Evolutionary conservation across 2,888 invertebrate genomes (phyloP), one percentile per base, ranked within the genome.

Genomic region (Eupelmus urozonus): DNA sequence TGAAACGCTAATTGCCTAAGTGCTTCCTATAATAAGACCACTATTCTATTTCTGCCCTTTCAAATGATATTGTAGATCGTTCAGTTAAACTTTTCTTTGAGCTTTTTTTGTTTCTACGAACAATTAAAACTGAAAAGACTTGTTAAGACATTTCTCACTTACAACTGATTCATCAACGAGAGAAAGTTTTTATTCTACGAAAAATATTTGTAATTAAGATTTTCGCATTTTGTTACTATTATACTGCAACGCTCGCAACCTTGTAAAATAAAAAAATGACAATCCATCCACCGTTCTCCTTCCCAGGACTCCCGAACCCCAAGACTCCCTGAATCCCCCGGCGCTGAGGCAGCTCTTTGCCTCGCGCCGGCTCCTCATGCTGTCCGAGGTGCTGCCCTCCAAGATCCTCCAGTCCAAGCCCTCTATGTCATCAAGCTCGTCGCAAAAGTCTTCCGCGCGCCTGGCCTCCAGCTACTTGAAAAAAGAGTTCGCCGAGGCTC

Each of bases 351-450:
- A 77, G 29, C 5, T 80, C 27, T 78, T 72, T 53, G n/a, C 63
- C 53, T 71, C 78, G 13, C 75, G 80, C 0, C 80, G 78, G 0
- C 71, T 80, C 18, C 59, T 65, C 16, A 18, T 76, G 5, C 65
- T 80, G 0, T 59, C 78, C 67, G 78, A 80, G 1, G 76, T 76
- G 0, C 63, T 78, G 0, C 80, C 80, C 1, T 69, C 80, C n/a
- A 78, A 72, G 57, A 59, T 59, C 18, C 42, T 72, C 11, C 66
- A 42, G 16, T 23, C 67, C 0, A 78, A 78, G 40, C 7, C 2
- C 3, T 49, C 34, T 2, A 18, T n/a, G 23, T 70, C 74, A 1
- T 51, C 76, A 7, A 66, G 27, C n/a, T 49, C 65, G 11, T 45
- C 79, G 1, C 67, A 67, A 34, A 59, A 34, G 16, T 71, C 71